Base-by-base conservation (phyloP, 2,113 vertebrate genomes). In the Burhinus bistriatus region DNA sequence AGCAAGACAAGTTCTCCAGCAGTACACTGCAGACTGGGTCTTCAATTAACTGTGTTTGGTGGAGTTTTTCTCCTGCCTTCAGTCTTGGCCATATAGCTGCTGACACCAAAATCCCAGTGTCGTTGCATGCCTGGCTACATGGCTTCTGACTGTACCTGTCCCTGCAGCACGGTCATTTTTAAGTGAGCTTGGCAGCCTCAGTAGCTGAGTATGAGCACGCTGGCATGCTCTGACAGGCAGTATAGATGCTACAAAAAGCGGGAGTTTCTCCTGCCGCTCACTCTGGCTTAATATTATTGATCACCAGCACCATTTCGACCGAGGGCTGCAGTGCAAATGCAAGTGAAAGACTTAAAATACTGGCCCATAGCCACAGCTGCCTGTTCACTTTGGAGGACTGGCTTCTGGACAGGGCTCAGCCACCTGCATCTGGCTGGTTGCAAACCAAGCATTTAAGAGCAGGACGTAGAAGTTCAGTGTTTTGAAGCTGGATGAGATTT, bases 231-330 rank as follows among this genome's bases (percentile, higher is more conserved):
- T 68, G 38, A 55, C 29, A 82, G 65, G 51, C 12, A 40, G 9
- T 3, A 57, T 0, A 47, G 42, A 29, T 4, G 2, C n/a, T 36
- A 19, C n/a, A 75, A 80, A 93, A 23, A 5, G 1, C 45, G 70
- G 15, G 17, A 29, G 3, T 62, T 69, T 87, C 15, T 64, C 17
- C 8, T 81, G 19, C 9, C 42, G 75, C 23, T 10, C 18, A 36
- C 16, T 80, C 44, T 71, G 61, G 15, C 30, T 64, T 45, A 70
- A 57, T 6, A 15, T 2, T 47, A 51, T 2, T 3, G 13, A 25
- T 44, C 38, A 62, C 0, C 0, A 91, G 18, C 40, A 89, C 1
- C 26, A 26, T 44, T 86, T 83, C 4, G 16, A 77, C 4, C 2
- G 18, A 62, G 22, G 19, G 23, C 45, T 83, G 64, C 29, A 34